These are phyloP conservation scores for Apocheima hispidaria DNA, from an alignment of 2,888 invertebrate species.

Conservation along the genomic window DNA sequence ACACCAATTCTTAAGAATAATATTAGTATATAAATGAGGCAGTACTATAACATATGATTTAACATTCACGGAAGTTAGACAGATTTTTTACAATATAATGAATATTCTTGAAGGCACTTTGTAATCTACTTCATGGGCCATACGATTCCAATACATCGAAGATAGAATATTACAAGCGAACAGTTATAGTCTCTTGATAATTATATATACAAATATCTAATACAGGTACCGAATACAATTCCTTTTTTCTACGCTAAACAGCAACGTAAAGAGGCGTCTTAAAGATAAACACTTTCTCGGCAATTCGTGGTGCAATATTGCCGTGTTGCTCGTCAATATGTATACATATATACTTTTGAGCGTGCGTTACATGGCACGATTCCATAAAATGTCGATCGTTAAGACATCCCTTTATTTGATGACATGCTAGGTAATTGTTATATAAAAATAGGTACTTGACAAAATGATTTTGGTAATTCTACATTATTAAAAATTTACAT, in stretches of 20 bases:
- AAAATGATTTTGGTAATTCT: not conserved
- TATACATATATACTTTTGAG: not conserved
- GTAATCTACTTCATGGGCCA: slow-evolving; percentile 28
- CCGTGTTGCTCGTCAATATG: not conserved
- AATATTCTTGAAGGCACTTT: slow-evolving; percentile 38
- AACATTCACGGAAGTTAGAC: slow-evolving; percentile 14
- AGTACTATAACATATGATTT: slow-evolving; percentile 12
- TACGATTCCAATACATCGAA: slow-evolving; percentile 20
- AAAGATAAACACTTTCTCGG: not conserved
- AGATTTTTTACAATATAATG: slow-evolving; percentile 32
- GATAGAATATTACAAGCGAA: slow-evolving; percentile 30
- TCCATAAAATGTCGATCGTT: not conserved
- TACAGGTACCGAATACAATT: slow-evolving; percentile 36
- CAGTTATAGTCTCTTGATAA: slow-evolving; percentile 26
- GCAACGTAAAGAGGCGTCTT: slow-evolving; percentile 1
- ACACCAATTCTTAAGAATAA: slow-evolving; percentile 1
- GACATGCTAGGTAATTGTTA: not conserved
- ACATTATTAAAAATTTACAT: not conserved
- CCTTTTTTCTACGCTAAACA: slow-evolving; percentile 24
- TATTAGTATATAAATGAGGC: not conserved
- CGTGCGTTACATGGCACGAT: too few relatives aligned
- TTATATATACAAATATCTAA: slow-evolving; percentile 23
- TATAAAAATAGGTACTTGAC: slow-evolving; percentile 1
- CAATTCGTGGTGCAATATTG: not conserved
- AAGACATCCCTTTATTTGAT: not conserved